Evolutionary conservation across 2,888 invertebrate species (phyloP), one percentile per base, ranked within the genome.

Genomic region (Cetonia aurata): DNA sequence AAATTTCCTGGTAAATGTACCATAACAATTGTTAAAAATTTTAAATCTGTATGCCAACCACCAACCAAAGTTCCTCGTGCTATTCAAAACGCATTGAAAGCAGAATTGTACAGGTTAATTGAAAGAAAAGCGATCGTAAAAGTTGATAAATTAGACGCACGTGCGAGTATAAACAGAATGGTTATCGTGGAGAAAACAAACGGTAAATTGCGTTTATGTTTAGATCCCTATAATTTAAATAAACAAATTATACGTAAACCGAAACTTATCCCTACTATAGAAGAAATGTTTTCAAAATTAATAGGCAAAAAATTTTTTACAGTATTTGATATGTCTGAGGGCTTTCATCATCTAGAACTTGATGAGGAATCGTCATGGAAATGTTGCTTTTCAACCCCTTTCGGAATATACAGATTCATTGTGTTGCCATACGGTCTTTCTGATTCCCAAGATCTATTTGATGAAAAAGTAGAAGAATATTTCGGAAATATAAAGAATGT

Each of bases 181-280:
- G 44, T 44, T 44, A 44, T 44, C 13, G 44, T 44, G 13, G 44
- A 44, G 44, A 44, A 44, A 44, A 13, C 44, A 1, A 44, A 44
- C 13, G 44, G 44, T 13, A 44, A 44, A 13, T 13, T 44, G 13
- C 44, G 44, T 13, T 13, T 44, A n/a, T 44, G 44, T 13, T 44
- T 44, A 44, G 44, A 44, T 44, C 44, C 44, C 12, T 44, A 44
- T 6, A 44, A 44, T 44, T 44, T 44, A 44, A 44, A 44, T 44
- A 44, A 44, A 44, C 44, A 44, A 44, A 44, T 44, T 44, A 44
- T 44, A 44, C 44, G 44, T 44, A 44, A 44, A 44, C 44, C 44
- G 44, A 44, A 44, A 44, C 13, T 44, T n/a, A 44, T 44, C 44
- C 12, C 10, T 44, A 44, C 44, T 44, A 13, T 44, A 13, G 44